Evolutionary conservation across 1,140 invertebrate genomes (phyloP).

Genomic region (Trinorchestia longiramus): DNA sequence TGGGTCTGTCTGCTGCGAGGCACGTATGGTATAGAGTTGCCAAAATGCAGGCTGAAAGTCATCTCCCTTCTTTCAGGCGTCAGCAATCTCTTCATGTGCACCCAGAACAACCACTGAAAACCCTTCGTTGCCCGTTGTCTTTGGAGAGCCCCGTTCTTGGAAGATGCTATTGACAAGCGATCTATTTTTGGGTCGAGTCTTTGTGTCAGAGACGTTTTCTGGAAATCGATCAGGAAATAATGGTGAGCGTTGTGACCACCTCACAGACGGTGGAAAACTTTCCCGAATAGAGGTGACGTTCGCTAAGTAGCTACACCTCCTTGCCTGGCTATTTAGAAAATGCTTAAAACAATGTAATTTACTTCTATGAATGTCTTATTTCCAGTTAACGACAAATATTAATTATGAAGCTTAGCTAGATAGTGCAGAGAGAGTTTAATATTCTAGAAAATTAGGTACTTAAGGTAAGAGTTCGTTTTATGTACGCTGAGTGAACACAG

Average conservation of each 20-base stretch:
- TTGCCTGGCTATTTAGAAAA: background rate
- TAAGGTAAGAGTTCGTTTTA: too few species aligned
- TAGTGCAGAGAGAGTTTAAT: too few species aligned
- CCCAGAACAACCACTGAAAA: background rate
- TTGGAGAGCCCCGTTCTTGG: background rate
- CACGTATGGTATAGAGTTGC: background rate
- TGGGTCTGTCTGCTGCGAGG: too few species aligned
- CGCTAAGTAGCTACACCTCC: background rate
- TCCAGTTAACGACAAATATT: too few species aligned
- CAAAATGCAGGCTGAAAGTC: background rate
- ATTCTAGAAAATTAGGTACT: too few species aligned
- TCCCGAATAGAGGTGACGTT: background rate
- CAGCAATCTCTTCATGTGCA: background rate
- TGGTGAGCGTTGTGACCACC: background rate
- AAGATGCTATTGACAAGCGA: background rate
- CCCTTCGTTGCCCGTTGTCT: background rate
- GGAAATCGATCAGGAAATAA: background rate
- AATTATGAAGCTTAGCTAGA: too few species aligned
- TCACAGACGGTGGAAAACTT: background rate
- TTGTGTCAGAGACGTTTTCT: background rate
- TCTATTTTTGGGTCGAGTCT: background rate
- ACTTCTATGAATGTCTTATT: too few species aligned
- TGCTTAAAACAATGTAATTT: background rate
- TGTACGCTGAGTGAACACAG: too few species aligned
- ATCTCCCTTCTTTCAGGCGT: background rate